phyloP scores from a whole-genome alignment of 2,113 vertebrate species.

The Galeopterus variegatus region DNA sequence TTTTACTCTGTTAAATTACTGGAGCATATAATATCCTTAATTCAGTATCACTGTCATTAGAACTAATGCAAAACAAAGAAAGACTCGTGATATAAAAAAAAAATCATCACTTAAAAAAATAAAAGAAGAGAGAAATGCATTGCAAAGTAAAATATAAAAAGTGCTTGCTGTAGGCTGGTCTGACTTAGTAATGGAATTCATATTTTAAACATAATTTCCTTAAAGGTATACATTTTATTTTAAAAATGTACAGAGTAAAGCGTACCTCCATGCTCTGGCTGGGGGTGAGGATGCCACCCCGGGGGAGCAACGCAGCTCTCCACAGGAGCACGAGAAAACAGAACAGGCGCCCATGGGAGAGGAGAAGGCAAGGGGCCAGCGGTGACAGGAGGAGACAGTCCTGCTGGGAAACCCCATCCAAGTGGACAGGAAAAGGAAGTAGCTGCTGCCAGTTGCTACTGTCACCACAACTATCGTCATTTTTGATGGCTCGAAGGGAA shows the following conservation, averaged over 20 bases:
- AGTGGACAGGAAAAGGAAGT: background rate
- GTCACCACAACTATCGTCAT: background rate
- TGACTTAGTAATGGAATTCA: conserved; percentile 45
- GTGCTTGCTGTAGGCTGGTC: background rate
- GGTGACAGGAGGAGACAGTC: background rate
- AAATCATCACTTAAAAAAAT: conserved; percentile 61
- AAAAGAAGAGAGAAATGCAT: conserved; percentile 59
- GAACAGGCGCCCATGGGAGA: background rate
- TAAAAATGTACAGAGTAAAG: background rate
- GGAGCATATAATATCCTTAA: conserved; percentile 77
- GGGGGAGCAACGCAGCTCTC: background rate
- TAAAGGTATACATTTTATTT: background rate
- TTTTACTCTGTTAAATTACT: conserved; percentile 76
- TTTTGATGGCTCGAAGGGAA: background rate
- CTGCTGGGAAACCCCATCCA: background rate
- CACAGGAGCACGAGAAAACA: background rate
- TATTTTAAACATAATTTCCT: conserved; percentile 64
- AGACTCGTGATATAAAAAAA: conserved; percentile 70
- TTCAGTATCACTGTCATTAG: conserved; percentile 74
- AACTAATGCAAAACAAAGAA: conserved; percentile 77
- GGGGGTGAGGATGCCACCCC: background rate
- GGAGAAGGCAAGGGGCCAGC: background rate
- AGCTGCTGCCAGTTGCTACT: background rate
- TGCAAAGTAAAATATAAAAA: conserved; percentile 57
- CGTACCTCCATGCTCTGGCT: background rate